These are phyloP conservation scores for Papilio polyxenes DNA, from an alignment of 1,140 invertebrate genomes.

Conservation along the genomic window DNA sequence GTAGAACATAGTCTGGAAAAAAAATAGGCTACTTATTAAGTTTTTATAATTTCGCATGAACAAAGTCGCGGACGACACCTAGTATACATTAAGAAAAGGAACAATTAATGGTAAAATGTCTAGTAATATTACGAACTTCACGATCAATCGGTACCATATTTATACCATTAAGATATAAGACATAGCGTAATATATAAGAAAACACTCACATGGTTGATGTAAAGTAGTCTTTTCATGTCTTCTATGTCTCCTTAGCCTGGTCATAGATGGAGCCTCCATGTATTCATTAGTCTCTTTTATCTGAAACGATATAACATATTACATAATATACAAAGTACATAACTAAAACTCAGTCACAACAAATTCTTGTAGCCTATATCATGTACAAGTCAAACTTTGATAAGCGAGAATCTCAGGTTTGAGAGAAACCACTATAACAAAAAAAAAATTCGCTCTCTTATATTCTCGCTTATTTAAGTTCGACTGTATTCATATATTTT, in stretches of 20 bases:
- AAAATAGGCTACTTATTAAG: not conserved
- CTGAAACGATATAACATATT: slow-evolving; percentile 47
- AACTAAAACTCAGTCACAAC: not conserved
- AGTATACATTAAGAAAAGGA: too few relatives aligned
- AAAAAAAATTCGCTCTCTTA: too few relatives aligned
- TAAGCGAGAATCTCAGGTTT: too few relatives aligned
- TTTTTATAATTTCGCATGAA: too few relatives aligned
- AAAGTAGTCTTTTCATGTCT: slow-evolving; percentile 70
- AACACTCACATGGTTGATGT: slow-evolving; percentile 72
- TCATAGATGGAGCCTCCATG: slow-evolving; percentile 78
- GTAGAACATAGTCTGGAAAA: too few relatives aligned
- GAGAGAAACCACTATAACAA: too few relatives aligned
- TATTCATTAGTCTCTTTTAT: slow-evolving; percentile 76
- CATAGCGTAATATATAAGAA: not conserved
- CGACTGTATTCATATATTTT: too few relatives aligned
- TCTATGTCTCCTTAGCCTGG: slow-evolving; percentile 66
- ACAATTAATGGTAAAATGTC: not conserved
- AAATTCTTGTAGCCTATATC: not conserved
- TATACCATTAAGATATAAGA: too few relatives aligned
- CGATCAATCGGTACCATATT: not conserved
- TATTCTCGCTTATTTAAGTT: too few relatives aligned
- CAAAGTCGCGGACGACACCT: too few relatives aligned
- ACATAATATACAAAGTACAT: not conserved
- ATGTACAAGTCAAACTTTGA: too few relatives aligned
- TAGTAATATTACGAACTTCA: not conserved